Conservation (phyloP, 1,140 invertebrate species). For the Magallana gigas region DNA sequence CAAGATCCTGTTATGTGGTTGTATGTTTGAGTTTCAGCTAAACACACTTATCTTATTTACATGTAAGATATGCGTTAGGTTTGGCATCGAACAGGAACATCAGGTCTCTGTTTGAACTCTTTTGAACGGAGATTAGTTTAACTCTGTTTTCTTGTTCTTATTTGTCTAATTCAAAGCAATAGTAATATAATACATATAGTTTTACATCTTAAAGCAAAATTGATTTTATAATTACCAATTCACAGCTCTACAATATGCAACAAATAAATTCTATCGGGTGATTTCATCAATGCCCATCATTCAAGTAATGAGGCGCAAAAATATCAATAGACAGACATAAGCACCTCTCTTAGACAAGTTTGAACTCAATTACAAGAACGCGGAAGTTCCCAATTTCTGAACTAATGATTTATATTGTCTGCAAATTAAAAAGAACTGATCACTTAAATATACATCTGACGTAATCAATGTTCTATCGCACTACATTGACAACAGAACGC, state of each 20-base stretch:
- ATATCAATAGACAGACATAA: conserved; percentile 12
- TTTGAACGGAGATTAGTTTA: too few relatives aligned
- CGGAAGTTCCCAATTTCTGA: not conserved
- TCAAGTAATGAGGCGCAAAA: not conserved
- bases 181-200: not conserved
- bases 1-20: too few relatives aligned
- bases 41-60: too few relatives aligned
- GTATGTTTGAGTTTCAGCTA: too few relatives aligned
- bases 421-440: not conserved
- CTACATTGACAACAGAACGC: too few relatives aligned
- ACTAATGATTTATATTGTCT: not conserved
- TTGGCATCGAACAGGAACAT: too few relatives aligned
- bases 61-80: too few relatives aligned
- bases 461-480: too few relatives aligned
- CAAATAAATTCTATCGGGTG: not conserved
- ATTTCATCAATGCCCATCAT: not conserved
- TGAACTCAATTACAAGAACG: not conserved
- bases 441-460: too few relatives aligned
- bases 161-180: too few relatives aligned
- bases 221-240: not conserved
- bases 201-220: not conserved
- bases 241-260: not conserved
- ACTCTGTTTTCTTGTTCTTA: too few relatives aligned
- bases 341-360: not conserved
- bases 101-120: too few relatives aligned